phyloP scores from a whole-genome alignment of 2,113 vertebrate species.

The Elephas maximus region DNA sequence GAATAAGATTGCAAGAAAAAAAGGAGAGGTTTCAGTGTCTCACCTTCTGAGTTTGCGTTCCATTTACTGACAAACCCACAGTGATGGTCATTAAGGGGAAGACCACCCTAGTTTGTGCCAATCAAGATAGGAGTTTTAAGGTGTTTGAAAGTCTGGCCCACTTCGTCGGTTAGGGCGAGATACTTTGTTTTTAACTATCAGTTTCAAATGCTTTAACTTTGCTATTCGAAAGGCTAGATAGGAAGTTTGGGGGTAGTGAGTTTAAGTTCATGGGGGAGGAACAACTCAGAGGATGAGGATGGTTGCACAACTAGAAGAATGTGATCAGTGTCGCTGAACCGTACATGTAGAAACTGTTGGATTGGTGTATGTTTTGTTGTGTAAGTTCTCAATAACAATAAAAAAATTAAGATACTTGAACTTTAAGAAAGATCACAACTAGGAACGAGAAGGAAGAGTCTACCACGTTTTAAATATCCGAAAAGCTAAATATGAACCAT shows the following conservation, averaged over 20 bases:
- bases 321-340: not conserved
- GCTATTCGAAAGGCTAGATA: not conserved
- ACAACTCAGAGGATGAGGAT: not conserved
- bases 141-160: not conserved
- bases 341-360: not conserved
- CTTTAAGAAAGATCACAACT: slow-evolving; percentile 28
- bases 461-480: not conserved
- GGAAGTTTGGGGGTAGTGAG: not conserved
- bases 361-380: not conserved
- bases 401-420: not conserved
- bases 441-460: not conserved
- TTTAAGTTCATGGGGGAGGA: not conserved
- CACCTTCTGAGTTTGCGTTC: not conserved
- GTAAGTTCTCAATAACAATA: not conserved
- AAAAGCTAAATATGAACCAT: not conserved
- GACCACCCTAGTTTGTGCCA: not conserved
- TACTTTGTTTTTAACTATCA: not conserved
- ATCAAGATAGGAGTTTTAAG: not conserved
- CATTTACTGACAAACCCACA: not conserved
- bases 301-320: not conserved
- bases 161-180: not conserved
- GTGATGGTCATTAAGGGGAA: not conserved
- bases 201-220: not conserved
- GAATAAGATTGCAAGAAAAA: not conserved
- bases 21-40: not conserved